Evolutionary conservation across 2,113 vertebrate species (phyloP).

Genomic region (Maccullochella peelii): DNA sequence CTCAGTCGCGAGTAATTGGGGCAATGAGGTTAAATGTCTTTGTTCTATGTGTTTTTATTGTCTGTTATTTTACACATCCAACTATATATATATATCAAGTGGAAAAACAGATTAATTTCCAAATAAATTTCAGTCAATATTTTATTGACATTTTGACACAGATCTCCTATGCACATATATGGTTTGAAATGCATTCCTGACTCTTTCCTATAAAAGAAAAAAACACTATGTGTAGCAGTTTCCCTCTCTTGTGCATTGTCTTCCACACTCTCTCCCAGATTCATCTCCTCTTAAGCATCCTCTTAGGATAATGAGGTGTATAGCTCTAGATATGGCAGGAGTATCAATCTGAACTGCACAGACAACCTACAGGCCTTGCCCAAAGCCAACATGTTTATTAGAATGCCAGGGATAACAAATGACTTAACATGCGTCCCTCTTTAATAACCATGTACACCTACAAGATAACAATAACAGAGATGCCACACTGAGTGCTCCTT

Average conservation of each 20-base stretch:
- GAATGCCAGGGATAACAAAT: conserved; percentile 77
- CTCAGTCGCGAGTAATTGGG: conserved; percentile 53
- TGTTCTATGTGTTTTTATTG: conserved; percentile 42
- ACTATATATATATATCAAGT: neutral
- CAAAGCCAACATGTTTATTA: conserved; percentile 78
- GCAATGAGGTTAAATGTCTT: conserved; percentile 56
- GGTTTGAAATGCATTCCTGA: conserved; percentile 17
- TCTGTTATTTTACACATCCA: conserved; percentile 5
- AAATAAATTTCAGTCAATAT: neutral
- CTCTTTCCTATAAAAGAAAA: neutral
- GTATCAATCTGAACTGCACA: conserved; percentile 70
- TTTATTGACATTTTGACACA: conserved; percentile 25
- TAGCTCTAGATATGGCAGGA: conserved; percentile 63
- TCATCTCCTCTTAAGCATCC: conserved; percentile 62
- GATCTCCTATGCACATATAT: neutral
- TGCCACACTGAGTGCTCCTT: conserved; percentile 68
- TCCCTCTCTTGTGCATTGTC: conserved; percentile 6
- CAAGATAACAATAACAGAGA: conserved; percentile 75
- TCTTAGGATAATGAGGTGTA: conserved; percentile 76
- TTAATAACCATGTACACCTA: conserved; percentile 78
- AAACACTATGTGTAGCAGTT: neutral
- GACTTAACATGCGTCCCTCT: conserved; percentile 70
- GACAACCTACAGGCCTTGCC: conserved; percentile 65
- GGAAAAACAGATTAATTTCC: neutral
- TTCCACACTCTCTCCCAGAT: conserved; percentile 39